These are phyloP conservation scores for Vulpes ferrilata DNA, from an alignment of 2,113 vertebrate species.

Conservation along the genomic window DNA sequence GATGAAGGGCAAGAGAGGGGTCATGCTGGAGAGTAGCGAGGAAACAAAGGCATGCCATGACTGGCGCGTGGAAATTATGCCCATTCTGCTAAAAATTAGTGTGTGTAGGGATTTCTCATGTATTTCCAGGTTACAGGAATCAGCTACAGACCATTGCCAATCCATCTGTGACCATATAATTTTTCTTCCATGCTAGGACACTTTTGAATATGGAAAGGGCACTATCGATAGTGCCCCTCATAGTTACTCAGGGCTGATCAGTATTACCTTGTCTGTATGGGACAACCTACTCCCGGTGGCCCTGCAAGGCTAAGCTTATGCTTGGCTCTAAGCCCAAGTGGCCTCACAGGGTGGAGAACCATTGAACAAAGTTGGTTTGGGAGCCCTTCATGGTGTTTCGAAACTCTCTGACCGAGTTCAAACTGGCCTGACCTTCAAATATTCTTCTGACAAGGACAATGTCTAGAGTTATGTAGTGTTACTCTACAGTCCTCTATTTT, in stretches of 20 bases:
- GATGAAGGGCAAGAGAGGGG: not conserved
- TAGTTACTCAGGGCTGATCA: not conserved
- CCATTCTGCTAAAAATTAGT: not conserved
- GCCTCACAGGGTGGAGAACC: not conserved
- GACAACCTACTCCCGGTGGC: not conserved
- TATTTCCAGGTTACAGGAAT: not conserved
- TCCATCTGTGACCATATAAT: not conserved
- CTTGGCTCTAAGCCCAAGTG: conserved; percentile 17
- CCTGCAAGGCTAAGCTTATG: not conserved
- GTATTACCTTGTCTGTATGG: not conserved
- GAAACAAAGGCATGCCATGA: not conserved
- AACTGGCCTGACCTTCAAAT: not conserved
- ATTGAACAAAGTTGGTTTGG: conserved; percentile 42
- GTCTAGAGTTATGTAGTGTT: not conserved
- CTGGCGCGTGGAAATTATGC: not conserved
- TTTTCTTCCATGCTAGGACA: not conserved
- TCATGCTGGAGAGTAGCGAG: not conserved
- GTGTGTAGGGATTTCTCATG: not conserved
- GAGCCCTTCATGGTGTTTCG: conserved; percentile 35
- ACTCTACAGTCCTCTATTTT: not conserved
- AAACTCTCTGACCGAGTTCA: not conserved
- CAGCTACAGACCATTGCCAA: not conserved
- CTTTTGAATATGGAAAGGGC: not conserved
- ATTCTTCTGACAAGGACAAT: not conserved
- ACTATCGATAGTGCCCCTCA: not conserved